These are phyloP conservation scores for Trichopria drosophilae DNA, from an alignment of 2,888 invertebrate genomes.

Conservation along the genomic window DNA sequence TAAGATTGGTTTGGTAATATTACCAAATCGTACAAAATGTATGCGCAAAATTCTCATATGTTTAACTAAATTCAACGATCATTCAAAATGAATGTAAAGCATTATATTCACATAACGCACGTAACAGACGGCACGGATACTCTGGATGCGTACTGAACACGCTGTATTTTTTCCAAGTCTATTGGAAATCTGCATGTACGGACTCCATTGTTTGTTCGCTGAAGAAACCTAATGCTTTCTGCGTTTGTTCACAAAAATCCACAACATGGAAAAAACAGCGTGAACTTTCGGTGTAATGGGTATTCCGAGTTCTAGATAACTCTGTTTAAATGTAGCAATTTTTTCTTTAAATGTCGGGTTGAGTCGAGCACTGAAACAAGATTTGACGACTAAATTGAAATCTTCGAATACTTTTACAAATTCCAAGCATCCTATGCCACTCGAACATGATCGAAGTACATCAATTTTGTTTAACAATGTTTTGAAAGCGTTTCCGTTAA, in stretches of 20 bases:
- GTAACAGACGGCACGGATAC: slow-evolving; percentile 1
- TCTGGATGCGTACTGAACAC: slow-evolving; percentile 1
- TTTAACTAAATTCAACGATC: no score
- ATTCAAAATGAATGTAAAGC: slow-evolving; percentile 11
- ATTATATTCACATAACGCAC: slow-evolving; percentile 11
- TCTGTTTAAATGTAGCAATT: slow-evolving; percentile 5
- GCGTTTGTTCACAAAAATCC: background rate
- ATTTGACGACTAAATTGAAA: slow-evolving; percentile 5
- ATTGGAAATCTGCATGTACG: slow-evolving; percentile 11
- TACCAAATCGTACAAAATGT: no score
- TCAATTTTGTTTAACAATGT: slow-evolving; percentile 5
- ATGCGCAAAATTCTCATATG: no score
- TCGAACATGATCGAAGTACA: slow-evolving; percentile 9
- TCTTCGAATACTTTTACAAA: slow-evolving; percentile 14
- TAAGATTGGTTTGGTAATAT: no score
- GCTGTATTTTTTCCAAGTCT: slow-evolving; percentile 11
- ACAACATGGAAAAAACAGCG: background rate
- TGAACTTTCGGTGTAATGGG: slow-evolving; percentile 14
- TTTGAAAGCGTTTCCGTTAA: slow-evolving; percentile 10
- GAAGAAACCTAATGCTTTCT: slow-evolving; percentile 7
- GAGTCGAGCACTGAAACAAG: slow-evolving; percentile 12
- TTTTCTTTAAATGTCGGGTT: slow-evolving; percentile 5
- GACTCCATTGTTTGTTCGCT: slow-evolving; percentile 7
- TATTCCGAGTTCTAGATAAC: background rate
- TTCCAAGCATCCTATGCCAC: slow-evolving; percentile 2